A percentile compares a stretch with the other conserved stretches of the same genome.
Conservation (phyloP, 2,113 vertebrate species). For the Hippocampus mohnikei region DNA sequence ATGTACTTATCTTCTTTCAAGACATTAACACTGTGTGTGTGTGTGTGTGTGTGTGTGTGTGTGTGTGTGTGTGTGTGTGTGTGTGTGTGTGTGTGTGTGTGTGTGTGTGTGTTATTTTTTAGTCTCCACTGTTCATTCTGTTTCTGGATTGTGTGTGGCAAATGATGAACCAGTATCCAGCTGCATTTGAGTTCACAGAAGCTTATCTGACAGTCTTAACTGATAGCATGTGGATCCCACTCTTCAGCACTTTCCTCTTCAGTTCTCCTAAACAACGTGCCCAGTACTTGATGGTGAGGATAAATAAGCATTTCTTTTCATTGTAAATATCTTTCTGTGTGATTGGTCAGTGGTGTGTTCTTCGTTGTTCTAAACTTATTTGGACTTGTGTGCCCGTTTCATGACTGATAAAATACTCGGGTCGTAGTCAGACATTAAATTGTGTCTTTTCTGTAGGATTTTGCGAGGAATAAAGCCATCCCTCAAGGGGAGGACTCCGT, state of each 20-base stretch:
- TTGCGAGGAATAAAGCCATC: slow-evolving; percentile 89
- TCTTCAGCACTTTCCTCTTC: slow-evolving; percentile 97
- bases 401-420: slow-evolving; percentile 11
- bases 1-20: neutral
- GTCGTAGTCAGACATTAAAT: slow-evolving; percentile 5
- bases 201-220: slow-evolving; percentile 84
- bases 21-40: neutral
- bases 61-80: no score
- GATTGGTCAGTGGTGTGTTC: no score
- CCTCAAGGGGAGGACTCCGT: slow-evolving; percentile 82
- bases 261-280: slow-evolving; percentile 86
- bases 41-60: neutral
- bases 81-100: no score
- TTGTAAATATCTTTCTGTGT: neutral
- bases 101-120: neutral
- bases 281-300: slow-evolving; percentile 83
- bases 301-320: neutral
- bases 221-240: slow-evolving; percentile 86
- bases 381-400: neutral
- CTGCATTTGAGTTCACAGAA: slow-evolving; percentile 94
- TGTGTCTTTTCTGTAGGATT: slow-evolving; percentile 78
- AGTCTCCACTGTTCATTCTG: slow-evolving; percentile 91
- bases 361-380: neutral
- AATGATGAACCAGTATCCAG: slow-evolving; percentile 89
- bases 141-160: slow-evolving; percentile 97